Evolutionary conservation across 2,797 vertebrate genomes (phyloP), one percentile per base, ranked within the genome.

Genomic region (Galago senegalensis): DNA sequence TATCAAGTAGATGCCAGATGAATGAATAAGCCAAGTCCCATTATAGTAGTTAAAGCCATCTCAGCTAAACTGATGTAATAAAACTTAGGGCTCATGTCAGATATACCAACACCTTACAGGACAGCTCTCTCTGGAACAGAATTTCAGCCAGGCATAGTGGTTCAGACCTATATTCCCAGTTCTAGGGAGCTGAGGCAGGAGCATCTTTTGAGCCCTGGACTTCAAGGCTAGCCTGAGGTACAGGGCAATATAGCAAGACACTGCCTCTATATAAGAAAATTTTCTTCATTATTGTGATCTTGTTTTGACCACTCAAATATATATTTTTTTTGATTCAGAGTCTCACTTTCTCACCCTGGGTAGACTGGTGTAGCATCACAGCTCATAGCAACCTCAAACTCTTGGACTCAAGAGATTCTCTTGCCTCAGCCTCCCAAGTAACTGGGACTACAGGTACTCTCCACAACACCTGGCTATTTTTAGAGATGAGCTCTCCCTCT

Each of bases 241-340:
- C 21, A 80, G 13, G n/a, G n/a, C n/a, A 80, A 58, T n/a, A 80
- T 27, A 25, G n/a, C 77, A 37, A 58, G 56, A 60, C n/a, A 34
- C 23, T 37, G 21, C 56, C 77, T 80, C 77, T 37, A 49, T 92
- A 70, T 40, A 73, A 40, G 75, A 70, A 83, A 14, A 3, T 61
- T 72, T 5, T 95, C 56, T 76, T 96, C 7, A 7, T 94, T 43
- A 27, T 37, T 69, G 84, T 60, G 13, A 70, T 88, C 34, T 84
- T 87, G 12, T n/a, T 72, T 31, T 69, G 20, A n/a, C 90, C 21
- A 56, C 11, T 87, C 14, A 87, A 0, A 53, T 53, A 53, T 53
- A 53, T 14, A 16, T 53, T 53, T 53, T 53, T 16, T 53, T 53
- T 53, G 13, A 53, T 53, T 4, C 49, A 53, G 49, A 53, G 49